These are phyloP conservation scores for Chrysina gloriosa DNA, from an alignment of 2,888 invertebrate genomes.

Conservation along the genomic window DNA sequence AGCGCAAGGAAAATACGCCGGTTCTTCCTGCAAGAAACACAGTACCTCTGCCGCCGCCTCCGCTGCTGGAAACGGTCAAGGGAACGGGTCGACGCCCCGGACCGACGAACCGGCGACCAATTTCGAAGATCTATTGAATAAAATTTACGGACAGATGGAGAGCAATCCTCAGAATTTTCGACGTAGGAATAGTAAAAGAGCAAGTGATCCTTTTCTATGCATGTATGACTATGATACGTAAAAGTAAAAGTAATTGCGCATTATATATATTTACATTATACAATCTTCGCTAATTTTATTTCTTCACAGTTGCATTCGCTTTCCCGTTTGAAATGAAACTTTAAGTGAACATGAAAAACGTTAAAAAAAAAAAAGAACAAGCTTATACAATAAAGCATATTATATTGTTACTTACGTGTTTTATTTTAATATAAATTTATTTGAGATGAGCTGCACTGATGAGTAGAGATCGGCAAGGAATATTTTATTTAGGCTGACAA, in stretches of 20 bases:
- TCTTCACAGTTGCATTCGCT: slow-evolving; percentile 25
- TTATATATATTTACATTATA: slow-evolving; percentile 35
- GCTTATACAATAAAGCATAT: slow-evolving; percentile 32
- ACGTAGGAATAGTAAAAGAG: slow-evolving; percentile 58
- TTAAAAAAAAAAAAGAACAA: slow-evolving; percentile 7
- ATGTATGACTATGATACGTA: slow-evolving; percentile 19
- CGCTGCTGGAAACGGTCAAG: slow-evolving; percentile 48
- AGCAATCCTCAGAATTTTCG: slow-evolving; percentile 57
- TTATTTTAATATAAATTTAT: too few species aligned
- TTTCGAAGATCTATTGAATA: slow-evolving; percentile 85
- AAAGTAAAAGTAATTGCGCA: slow-evolving; percentile 7
- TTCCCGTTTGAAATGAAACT: slow-evolving; percentile 19
- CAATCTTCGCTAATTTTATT: slow-evolving; percentile 32
- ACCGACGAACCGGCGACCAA: slow-evolving; percentile 78
- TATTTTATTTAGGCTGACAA: too few species aligned
- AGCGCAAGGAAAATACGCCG: slow-evolving; percentile 77
- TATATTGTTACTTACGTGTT: slow-evolving; percentile 12
- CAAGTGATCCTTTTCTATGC: slow-evolving; percentile 28
- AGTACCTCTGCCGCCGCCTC: too few species aligned
- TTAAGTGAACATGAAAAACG: not conserved
- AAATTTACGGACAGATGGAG: slow-evolving; percentile 77
- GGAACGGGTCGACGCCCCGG: slow-evolving; percentile 51
- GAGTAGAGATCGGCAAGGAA: too few species aligned
- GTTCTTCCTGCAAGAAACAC: slow-evolving; percentile 55
- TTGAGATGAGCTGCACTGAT: too few species aligned